A percentile compares a stretch with the other conserved stretches of the same genome.
These are phyloP conservation scores for Bubalus kerabau DNA, from an alignment of 2,113 vertebrate species.

Conservation along the genomic window DNA sequence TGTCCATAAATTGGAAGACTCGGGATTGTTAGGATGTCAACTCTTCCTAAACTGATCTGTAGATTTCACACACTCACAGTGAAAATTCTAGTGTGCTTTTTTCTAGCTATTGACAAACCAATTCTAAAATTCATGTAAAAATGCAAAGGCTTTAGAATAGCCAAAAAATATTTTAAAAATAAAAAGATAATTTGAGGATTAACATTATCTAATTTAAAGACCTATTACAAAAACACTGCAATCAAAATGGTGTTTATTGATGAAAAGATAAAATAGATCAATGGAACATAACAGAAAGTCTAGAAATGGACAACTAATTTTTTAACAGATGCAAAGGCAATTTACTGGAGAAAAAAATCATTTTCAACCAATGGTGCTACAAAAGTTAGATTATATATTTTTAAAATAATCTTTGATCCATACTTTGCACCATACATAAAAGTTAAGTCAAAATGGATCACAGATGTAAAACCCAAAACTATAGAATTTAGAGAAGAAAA, in stretches of 20 bases:
- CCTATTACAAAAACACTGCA: not conserved
- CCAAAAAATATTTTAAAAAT: not conserved
- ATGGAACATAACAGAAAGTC: not conserved
- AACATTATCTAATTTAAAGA: not conserved
- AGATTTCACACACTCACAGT: not conserved
- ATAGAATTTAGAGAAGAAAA: not conserved
- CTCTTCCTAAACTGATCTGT: not conserved
- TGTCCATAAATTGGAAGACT: not conserved
- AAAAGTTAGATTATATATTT: not conserved
- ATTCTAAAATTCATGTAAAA: conserved; percentile 12
- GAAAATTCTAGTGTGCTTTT: not conserved
- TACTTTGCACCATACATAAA: not conserved
- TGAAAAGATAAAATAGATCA: not conserved
- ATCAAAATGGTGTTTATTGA: not conserved
- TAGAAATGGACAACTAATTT: not conserved
- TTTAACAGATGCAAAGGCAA: not conserved
- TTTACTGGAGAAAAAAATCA: not conserved
- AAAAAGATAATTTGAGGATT: not conserved
- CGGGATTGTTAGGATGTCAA: not conserved
- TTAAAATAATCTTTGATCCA: not conserved
- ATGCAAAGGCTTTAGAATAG: not conserved
- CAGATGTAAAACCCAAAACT: not conserved
- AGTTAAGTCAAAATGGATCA: not conserved
- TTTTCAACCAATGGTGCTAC: not conserved
- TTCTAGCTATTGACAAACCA: not conserved